phyloP scores from a whole-genome alignment of 2,113 vertebrate species.

The Takifugu bimaculatus region DNA sequence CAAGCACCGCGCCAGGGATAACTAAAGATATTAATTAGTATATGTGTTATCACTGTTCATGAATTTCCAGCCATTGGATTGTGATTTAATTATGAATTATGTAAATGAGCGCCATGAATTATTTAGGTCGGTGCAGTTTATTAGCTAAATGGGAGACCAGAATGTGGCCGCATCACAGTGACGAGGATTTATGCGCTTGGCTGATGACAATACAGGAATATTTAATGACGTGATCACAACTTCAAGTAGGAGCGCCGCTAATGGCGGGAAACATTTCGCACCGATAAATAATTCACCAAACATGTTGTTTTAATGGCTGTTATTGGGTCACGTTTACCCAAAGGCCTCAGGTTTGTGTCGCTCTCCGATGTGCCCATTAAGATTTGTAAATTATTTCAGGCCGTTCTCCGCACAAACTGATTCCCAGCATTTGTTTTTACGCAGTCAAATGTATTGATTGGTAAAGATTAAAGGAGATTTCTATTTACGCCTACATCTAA shows the following conservation, averaged over 20 bases:
- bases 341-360: constrained; percentile 22
- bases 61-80: constrained; percentile 83
- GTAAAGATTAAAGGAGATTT: neutral
- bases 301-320: constrained; percentile 45
- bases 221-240: constrained; percentile 52
- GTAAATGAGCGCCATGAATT: constrained; percentile 83
- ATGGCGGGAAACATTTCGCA: constrained; percentile 54
- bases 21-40: constrained; percentile 83
- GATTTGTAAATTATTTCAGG: neutral
- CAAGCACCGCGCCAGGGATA: constrained; percentile 82
- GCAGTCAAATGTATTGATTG: neutral
- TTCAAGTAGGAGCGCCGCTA: constrained; percentile 36
- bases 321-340: constrained; percentile 42
- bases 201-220: constrained; percentile 50
- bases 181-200: constrained; percentile 59
- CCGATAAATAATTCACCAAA: constrained; percentile 55
- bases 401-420: no score
- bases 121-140: constrained; percentile 76
- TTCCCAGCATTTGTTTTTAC: neutral
- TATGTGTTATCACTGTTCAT: constrained; percentile 86
- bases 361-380: constrained; percentile 21
- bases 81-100: constrained; percentile 92
- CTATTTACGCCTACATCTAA: neutral
- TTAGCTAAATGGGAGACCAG: constrained; percentile 74
- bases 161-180: constrained; percentile 59